phyloP scores from a whole-genome alignment of 2,797 vertebrate species.

The Cygnus olor region DNA sequence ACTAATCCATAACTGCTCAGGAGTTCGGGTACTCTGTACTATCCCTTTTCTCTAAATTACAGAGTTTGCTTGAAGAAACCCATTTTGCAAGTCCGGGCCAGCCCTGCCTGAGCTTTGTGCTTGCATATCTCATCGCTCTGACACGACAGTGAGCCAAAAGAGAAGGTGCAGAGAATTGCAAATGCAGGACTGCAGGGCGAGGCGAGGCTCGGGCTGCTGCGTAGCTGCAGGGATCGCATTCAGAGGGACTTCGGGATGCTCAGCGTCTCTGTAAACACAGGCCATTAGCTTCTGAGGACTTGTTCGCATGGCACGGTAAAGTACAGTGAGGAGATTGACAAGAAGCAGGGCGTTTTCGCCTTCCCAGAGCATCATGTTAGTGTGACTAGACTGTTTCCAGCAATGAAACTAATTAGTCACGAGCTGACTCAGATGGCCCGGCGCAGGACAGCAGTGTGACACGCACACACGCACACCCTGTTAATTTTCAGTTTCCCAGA shows the following conservation, averaged over 20 bases:
- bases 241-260: neutral
- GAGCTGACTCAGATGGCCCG: neutral
- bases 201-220: rapidly evolving
- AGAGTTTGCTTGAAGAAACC: neutral
- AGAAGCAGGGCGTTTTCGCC: neutral
- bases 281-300: neutral
- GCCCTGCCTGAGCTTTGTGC: neutral
- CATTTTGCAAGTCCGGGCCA: neutral
- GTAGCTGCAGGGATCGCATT: neutral
- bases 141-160: neutral
- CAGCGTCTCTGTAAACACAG: neutral
- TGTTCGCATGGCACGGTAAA: neutral
- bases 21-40: neutral
- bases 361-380: neutral
- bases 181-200: neutral
- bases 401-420: neutral
- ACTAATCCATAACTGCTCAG: neutral
- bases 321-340: rapidly evolving
- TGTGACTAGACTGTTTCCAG: neutral
- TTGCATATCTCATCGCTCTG: neutral
- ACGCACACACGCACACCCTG: rapidly evolving
- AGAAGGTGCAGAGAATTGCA: neutral
- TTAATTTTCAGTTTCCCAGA: neutral
- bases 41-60: neutral
- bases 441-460: neutral